Evolutionary conservation across 1,140 invertebrate species (phyloP).

Genomic region (Elymnias hypermnestra): DNA sequence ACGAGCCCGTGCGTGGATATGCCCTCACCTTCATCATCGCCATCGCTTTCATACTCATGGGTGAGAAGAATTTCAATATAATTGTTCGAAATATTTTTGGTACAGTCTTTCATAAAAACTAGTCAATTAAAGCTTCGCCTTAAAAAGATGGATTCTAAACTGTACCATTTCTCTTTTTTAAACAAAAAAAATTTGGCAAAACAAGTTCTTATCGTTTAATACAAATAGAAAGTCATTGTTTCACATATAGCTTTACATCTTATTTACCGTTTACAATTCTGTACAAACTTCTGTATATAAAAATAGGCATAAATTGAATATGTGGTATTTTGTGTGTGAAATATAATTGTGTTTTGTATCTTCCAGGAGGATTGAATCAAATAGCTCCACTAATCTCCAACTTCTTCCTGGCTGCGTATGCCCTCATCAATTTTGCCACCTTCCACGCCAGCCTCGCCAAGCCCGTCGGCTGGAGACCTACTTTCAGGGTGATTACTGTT

Average conservation of each 20-base stretch:
- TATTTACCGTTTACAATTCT: no score
- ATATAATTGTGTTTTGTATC: no score
- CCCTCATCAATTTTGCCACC: constrained; percentile 97
- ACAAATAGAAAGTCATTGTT: no score
- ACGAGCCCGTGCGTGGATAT: constrained; percentile 95
- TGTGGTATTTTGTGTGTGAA: no score
- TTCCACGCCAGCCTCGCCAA: constrained; percentile 94
- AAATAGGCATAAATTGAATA: no score
- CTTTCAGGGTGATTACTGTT: constrained; percentile 90
- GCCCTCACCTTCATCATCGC: constrained; percentile 94
- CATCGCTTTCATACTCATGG: constrained; percentile 90
- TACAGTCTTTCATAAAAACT: constrained; percentile 8
- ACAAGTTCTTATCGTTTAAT: no score
- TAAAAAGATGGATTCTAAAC: no score
- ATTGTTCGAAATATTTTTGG: constrained; percentile 34
- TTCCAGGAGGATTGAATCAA: constrained; percentile 89
- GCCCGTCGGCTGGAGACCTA: constrained; percentile 91
- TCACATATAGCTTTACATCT: no score
- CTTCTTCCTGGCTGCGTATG: constrained; percentile 98
- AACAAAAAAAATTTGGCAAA: no score
- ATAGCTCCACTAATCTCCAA: constrained; percentile 98
- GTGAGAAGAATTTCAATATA: constrained; percentile 73
- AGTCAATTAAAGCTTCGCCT: no score
- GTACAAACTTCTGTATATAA: no score
- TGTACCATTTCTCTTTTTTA: no score